phyloP scores from a whole-genome alignment of 2,888 invertebrate species.

The Nasonovia ribisnigri region DNA sequence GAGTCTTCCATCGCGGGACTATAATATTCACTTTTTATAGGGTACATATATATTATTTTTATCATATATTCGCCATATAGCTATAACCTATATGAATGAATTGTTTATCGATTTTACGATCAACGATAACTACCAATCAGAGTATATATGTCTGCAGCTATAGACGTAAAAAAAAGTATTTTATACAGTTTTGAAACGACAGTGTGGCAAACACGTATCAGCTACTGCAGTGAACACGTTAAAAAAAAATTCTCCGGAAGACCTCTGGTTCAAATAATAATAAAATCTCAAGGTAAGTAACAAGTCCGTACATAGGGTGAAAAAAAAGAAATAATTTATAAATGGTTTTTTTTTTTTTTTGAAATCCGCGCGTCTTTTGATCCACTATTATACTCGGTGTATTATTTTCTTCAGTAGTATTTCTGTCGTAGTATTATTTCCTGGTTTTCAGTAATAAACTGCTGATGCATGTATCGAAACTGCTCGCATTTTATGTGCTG shows the following conservation, averaged over 20 bases:
- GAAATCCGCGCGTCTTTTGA: background rate
- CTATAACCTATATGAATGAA: background rate
- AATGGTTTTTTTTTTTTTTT: background rate
- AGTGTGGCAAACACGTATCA: background rate
- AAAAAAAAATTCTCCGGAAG: background rate
- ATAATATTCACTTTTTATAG: constrained; percentile 44
- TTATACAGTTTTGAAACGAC: background rate
- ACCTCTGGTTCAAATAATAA: background rate
- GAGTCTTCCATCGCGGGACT: background rate
- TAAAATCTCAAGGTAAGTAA: constrained; percentile 37
- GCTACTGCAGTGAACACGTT: background rate
- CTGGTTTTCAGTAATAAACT: background rate
- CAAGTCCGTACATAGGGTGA: background rate
- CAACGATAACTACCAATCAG: background rate
- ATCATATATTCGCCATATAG: too few relatives aligned
- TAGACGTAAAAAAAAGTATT: background rate
- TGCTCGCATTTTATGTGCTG: background rate
- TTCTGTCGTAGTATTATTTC: background rate
- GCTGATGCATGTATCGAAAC: background rate
- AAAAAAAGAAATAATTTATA: background rate
- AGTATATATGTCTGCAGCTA: background rate
- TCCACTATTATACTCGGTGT: background rate
- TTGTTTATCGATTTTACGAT: background rate
- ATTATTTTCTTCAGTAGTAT: background rate
- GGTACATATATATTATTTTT: background rate